Base-by-base conservation (phyloP, 2,113 vertebrate species). In the Cheilinus undulatus region DNA sequence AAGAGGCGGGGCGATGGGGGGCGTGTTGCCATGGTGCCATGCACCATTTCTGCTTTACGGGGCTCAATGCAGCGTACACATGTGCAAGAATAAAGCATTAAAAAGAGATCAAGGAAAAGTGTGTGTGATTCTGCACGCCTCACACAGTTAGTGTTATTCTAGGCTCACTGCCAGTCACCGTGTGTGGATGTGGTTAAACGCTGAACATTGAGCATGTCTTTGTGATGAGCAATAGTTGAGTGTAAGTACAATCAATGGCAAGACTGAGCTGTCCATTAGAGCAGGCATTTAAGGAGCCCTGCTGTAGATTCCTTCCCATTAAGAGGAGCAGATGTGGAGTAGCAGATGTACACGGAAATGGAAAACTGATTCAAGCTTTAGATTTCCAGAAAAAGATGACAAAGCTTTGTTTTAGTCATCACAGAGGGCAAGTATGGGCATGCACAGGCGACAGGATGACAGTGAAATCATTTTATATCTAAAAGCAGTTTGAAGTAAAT, bases 21-120 rank as follows among this genome's bases (percentile, higher is more conserved):
- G 70, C 83, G 71, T 76, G 89, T 89, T 86, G 83, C 89, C 86
- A 90, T 88, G 89, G 82, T 85, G 24, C 62, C 70, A 69, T 72
- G 75, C 83, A 80, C 70, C 78, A 77, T 76, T 84, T 85, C 73
- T 74, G 70, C 85, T 77, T 72, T 57, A 78, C 43, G 15, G 34
- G 67, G 65, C 50, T 74, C 26, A 67, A 78, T 57, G 57, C 83
- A 58, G 67, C 3, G 40, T 30, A 75, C 56, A 90, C 61, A 76
- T 66, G 71, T 69, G 76, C 75, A 64, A 54, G 70, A 65, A 75
- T 71, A 72, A 45, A 40, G 62, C 40, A 46, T 56, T 22, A 52
- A 42, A 51, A 32, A 61, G 20, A 46, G 45, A 81, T 54, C 19
- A 59, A 20, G 54, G 22, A 48, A 48, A 4, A 61, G 26, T 6